Percentiles rank a stretch among this genome's conserved stretches.
phyloP scores from a whole-genome alignment of 2,113 vertebrate species.

The Centropus unirufus region DNA sequence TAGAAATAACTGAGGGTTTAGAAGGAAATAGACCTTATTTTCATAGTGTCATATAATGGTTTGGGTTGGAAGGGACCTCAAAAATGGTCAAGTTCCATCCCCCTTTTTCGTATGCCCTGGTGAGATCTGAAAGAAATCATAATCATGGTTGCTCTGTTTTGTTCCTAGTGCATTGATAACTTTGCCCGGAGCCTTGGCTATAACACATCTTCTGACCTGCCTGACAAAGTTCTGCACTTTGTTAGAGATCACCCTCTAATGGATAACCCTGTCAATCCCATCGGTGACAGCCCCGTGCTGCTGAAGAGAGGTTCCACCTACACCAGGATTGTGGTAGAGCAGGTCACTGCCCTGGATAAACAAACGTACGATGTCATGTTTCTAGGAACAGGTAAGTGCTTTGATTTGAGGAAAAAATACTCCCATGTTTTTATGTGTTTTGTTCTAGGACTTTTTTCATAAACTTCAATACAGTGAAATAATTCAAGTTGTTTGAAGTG shows the following conservation, averaged over 20 bases:
- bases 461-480: neutral
- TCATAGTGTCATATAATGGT: no score
- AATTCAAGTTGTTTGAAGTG: neutral
- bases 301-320: conserved; percentile 70
- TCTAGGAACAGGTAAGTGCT: conserved; percentile 77
- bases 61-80: no score
- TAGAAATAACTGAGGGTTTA: neutral
- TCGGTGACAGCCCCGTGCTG: conserved; percentile 67
- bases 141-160: neutral
- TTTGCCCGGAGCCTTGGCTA: conserved; percentile 62
- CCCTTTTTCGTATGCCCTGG: neutral
- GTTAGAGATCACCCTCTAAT: conserved; percentile 78
- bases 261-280: conserved; percentile 73
- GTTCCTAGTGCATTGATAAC: conserved; percentile 71
- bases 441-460: neutral
- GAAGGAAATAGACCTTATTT: neutral
- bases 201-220: conserved; percentile 74
- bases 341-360: conserved; percentile 65
- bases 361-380: conserved; percentile 75
- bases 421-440: neutral
- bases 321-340: conserved; percentile 77
- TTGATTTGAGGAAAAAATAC: neutral
- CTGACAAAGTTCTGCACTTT: conserved; percentile 80
- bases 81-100: no score
- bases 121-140: neutral